Evolutionary conservation across 2,113 vertebrate species (phyloP).

Genomic region (Brevimyrus niger): DNA sequence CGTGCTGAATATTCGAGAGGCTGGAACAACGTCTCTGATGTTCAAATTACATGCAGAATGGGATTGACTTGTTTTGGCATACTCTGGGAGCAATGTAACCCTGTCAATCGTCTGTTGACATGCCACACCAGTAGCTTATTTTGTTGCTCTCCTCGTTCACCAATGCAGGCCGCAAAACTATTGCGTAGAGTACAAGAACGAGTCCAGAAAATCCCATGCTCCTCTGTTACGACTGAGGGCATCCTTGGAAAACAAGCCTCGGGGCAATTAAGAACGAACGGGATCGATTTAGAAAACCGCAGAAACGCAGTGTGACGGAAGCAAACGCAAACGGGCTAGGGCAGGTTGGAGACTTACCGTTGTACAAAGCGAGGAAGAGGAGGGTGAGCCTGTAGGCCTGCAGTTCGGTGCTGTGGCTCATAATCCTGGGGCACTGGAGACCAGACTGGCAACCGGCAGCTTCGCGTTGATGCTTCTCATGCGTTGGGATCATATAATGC

Average conservation of each 20-base stretch:
- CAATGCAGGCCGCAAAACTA: neutral
- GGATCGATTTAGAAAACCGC: neutral
- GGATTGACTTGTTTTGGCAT: neutral
- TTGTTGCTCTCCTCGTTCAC: neutral
- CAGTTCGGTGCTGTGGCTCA: neutral
- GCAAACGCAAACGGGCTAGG: neutral
- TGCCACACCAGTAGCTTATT: neutral
- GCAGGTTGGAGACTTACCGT: constrained; percentile 4
- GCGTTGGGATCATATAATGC: neutral
- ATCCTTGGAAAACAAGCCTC: neutral
- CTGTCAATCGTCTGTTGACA: neutral
- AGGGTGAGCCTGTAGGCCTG: neutral
- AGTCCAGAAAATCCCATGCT: neutral
- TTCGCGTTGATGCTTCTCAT: neutral
- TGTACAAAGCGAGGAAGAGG: neutral
- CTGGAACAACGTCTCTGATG: neutral
- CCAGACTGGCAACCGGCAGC: neutral
- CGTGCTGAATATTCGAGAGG: neutral
- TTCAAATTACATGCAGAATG: neutral
- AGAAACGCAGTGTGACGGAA: neutral
- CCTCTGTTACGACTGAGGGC: neutral
- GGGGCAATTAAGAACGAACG: neutral
- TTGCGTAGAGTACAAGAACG: neutral
- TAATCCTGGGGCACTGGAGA: neutral
- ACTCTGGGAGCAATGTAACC: neutral